These are phyloP conservation scores for Drosophila melanosoma DNA, from an alignment of 2,888 invertebrate genomes.

Conservation along the genomic window DNA sequence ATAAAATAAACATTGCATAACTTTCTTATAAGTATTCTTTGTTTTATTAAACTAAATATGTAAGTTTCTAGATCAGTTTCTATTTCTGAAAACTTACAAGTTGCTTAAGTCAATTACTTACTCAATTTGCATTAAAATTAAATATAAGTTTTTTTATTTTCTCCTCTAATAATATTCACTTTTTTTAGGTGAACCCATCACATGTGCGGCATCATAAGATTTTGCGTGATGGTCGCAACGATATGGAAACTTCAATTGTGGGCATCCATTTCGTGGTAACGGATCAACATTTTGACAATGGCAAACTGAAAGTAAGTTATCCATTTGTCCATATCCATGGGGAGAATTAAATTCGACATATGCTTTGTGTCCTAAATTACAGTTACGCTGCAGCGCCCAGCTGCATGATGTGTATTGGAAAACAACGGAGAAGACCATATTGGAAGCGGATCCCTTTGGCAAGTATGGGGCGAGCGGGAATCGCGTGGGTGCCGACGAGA, in stretches of 20 bases:
- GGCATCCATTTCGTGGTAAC: slow-evolving; percentile 86
- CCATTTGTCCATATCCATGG: not conserved
- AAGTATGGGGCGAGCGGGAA: slow-evolving; percentile 76
- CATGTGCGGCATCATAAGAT: slow-evolving; percentile 83
- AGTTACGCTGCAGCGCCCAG: slow-evolving; percentile 88
- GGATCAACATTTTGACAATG: slow-evolving; percentile 86
- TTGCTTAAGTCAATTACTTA: not conserved
- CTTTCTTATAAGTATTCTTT: not conserved
- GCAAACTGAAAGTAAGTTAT: slow-evolving; percentile 86
- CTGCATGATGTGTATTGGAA: slow-evolving; percentile 89
- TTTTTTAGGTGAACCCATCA: slow-evolving; percentile 79
- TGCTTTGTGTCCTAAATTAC: slow-evolving; percentile 1
- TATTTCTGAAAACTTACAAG: not conserved
- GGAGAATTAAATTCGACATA: not conserved
- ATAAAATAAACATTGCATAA: not conserved
- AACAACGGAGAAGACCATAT: slow-evolving; percentile 88
- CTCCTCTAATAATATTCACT: not conserved
- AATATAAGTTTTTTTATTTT: not conserved
- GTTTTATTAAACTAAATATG: not conserved
- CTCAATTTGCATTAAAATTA: not conserved
- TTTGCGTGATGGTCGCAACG: slow-evolving; percentile 77
- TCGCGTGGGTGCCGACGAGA: slow-evolving; percentile 71
- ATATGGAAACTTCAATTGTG: slow-evolving; percentile 86
- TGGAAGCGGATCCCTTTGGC: slow-evolving; percentile 86
- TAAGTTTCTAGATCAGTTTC: not conserved